Conservation (phyloP, 2,113 vertebrate species). For the Alouatta palliata region DNA sequence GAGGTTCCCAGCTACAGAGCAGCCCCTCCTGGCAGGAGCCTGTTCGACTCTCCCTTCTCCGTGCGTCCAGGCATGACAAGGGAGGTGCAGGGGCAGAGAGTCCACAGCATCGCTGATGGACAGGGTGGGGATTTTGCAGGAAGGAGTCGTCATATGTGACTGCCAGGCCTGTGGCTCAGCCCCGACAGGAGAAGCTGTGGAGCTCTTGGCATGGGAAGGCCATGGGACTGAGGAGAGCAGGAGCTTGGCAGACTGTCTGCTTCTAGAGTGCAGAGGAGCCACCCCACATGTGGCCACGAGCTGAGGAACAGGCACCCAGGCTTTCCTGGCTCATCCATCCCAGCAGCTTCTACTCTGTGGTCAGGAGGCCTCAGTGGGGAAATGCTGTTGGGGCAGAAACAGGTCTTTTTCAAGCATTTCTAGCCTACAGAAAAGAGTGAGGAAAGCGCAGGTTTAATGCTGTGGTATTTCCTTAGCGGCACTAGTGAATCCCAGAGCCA, state of each 20-base stretch:
- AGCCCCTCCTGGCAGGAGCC: background rate
- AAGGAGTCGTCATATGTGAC: no score
- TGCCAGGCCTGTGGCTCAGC: no score
- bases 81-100: background rate
- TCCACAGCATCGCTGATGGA: background rate
- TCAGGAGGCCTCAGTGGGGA: background rate
- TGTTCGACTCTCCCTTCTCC: background rate
- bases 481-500: no score
- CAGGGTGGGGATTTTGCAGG: accelerated
- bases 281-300: background rate
- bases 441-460: background rate
- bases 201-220: background rate
- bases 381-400: background rate
- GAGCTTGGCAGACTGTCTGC: background rate
- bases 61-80: background rate
- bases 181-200: background rate
- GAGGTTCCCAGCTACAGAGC: background rate
- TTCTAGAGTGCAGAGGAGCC: background rate
- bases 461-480: background rate
- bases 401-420: background rate
- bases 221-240: background rate
- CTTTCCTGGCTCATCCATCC: background rate
- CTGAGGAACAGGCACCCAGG: background rate
- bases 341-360: background rate
- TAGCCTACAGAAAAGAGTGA: background rate